A percentile compares a stretch with the other conserved stretches of the same genome.
Conservation (phyloP, 2,888 invertebrate genomes). For the Glaucopsyche alexis region DNA sequence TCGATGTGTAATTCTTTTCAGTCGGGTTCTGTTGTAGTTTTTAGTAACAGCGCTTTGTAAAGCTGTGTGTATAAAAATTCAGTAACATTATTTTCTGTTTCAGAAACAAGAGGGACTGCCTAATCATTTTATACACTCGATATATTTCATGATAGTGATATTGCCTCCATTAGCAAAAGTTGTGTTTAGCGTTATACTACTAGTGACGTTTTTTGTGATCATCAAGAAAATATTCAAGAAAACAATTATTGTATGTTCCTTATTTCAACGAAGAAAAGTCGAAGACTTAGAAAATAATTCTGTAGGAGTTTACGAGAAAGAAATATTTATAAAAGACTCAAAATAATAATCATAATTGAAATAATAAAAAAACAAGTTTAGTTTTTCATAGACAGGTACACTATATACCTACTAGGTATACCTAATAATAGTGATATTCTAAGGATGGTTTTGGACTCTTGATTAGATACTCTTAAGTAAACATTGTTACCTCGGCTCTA, state of each 20-base stretch:
- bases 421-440: too few relatives aligned
- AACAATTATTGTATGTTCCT: slow-evolving; percentile 51
- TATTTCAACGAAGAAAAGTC: slow-evolving; percentile 57
- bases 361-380: neutral
- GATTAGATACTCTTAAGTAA: too few relatives aligned
- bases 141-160: slow-evolving; percentile 74
- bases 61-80: neutral
- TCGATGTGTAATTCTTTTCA: too few relatives aligned
- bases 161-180: slow-evolving; percentile 71
- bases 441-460: too few relatives aligned
- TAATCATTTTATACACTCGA: slow-evolving; percentile 61
- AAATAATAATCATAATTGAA: slow-evolving; percentile 29
- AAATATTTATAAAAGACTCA: slow-evolving; percentile 53
- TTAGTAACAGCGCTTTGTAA: neutral
- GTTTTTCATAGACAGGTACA: neutral
- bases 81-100: slow-evolving; percentile 29
- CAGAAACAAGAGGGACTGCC: slow-evolving; percentile 82
- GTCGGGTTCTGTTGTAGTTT: neutral
- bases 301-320: slow-evolving; percentile 60
- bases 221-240: slow-evolving; percentile 54
- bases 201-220: slow-evolving; percentile 57
- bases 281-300: slow-evolving; percentile 56
- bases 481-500: neutral
- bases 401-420: too few relatives aligned
- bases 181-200: slow-evolving; percentile 47